Evolutionary conservation across 1,140 invertebrate genomes (phyloP).

Genomic region (Daktulosphaira vitifoliae): DNA sequence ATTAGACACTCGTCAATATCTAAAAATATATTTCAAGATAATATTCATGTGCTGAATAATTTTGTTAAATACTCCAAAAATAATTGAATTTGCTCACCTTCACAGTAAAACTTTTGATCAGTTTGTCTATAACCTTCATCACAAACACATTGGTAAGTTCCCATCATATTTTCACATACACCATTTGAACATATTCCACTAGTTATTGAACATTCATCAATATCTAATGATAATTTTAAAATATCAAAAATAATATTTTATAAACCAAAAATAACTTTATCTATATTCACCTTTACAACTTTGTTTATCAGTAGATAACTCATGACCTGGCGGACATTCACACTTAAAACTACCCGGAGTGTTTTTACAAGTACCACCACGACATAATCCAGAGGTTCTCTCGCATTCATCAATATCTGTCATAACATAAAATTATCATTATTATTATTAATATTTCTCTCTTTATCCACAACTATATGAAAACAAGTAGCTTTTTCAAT

Average conservation of each 20-base stretch:
- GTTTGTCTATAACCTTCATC: constrained; percentile 68
- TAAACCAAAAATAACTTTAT: neutral
- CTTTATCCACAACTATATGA: neutral
- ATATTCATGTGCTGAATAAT: neutral
- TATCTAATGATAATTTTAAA: constrained; percentile 43
- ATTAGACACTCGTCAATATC: constrained; percentile 58
- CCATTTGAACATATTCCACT: constrained; percentile 77
- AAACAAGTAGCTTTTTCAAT: too few species aligned
- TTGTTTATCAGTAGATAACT: constrained; percentile 52
- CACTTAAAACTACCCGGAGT: constrained; percentile 60
- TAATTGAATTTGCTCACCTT: constrained; percentile 43
- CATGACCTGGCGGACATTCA: constrained; percentile 61
- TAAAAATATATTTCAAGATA: constrained; percentile 39
- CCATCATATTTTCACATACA: constrained; percentile 77
- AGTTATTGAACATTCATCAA: constrained; percentile 63
- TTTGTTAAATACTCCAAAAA: too few species aligned
- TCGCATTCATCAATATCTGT: constrained; percentile 77
- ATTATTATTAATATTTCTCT: too few species aligned
- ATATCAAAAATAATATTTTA: neutral
- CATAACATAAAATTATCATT: constrained; percentile 25
- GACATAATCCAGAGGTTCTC: constrained; percentile 56
- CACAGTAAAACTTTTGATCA: constrained; percentile 53
- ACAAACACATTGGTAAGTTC: constrained; percentile 79
- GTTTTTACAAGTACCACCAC: constrained; percentile 60
- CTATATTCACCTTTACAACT: constrained; percentile 53